These are phyloP conservation scores for Herpetotheres cachinnans DNA, from an alignment of 2,113 vertebrate genomes.

Conservation along the genomic window DNA sequence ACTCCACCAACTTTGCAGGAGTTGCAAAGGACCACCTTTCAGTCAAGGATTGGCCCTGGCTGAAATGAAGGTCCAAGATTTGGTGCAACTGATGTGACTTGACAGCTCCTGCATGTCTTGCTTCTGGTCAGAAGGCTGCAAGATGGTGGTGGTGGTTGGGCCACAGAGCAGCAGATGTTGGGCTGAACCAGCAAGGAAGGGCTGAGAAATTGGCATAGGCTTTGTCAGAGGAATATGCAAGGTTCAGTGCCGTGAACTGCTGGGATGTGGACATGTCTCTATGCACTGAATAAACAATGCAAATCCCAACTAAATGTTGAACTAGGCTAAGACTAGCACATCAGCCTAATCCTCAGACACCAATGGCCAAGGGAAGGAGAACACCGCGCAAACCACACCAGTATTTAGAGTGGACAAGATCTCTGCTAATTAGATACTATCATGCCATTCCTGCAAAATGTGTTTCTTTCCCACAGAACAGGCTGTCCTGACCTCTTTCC, in stretches of 20 bases:
- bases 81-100: not conserved
- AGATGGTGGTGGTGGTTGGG: not conserved
- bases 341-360: not conserved
- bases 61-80: not conserved
- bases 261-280: not conserved
- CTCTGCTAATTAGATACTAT: not conserved
- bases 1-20: not conserved
- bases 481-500: not conserved
- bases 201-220: not conserved
- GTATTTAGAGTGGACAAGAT: not conserved
- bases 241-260: not conserved
- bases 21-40: not conserved
- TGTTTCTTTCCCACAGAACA: not conserved
- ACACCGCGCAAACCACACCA: conserved; percentile 9
- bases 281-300: not conserved
- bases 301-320: not conserved
- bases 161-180: not conserved
- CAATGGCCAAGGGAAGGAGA: not conserved
- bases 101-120: not conserved
- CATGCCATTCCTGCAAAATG: not conserved
- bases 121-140: not conserved
- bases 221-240: not conserved
- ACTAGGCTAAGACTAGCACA: not conserved
- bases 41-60: not conserved
- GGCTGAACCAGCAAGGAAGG: not conserved